These are phyloP conservation scores for Trypoxylon attenuatum DNA, from an alignment of 2,888 invertebrate genomes.

Conservation along the genomic window DNA sequence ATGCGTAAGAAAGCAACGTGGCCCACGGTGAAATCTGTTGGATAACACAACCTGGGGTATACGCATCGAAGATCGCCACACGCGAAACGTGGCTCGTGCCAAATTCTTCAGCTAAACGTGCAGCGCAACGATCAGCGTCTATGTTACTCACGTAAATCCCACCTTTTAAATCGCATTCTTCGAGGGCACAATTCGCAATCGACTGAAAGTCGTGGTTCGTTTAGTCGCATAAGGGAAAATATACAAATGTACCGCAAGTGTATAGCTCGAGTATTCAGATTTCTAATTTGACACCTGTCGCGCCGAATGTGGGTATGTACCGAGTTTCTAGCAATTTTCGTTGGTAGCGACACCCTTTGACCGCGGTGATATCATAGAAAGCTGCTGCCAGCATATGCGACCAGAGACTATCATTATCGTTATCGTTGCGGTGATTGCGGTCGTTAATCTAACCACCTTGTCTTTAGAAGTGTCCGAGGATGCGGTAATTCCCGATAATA, in stretches of 20 bases:
- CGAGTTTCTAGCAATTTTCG: no score
- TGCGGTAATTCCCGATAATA: slow-evolving; percentile 12
- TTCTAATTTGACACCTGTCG: no score
- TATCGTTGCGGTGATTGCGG: slow-evolving; percentile 13
- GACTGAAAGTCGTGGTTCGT: no score
- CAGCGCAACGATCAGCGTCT: no score
- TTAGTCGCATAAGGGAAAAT: no score
- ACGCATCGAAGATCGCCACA: neutral
- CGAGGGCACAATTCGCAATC: no score
- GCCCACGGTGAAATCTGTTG: neutral
- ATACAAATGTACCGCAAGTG: no score
- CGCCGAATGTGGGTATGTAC: no score
- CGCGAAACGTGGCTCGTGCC: neutral
- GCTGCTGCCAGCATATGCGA: neutral
- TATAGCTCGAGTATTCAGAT: neutral
- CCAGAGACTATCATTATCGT: slow-evolving; percentile 12
- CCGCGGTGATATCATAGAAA: slow-evolving; percentile 10
- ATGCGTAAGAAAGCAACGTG: neutral
- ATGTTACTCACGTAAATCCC: no score
- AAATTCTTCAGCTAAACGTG: no score
- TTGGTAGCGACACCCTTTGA: neutral
- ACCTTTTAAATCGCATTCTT: no score
- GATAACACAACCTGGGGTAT: neutral
- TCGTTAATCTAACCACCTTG: slow-evolving; percentile 16
- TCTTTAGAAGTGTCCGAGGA: neutral